Conservation (phyloP, 1,140 invertebrate genomes). For the Drosophila sp. region DNA sequence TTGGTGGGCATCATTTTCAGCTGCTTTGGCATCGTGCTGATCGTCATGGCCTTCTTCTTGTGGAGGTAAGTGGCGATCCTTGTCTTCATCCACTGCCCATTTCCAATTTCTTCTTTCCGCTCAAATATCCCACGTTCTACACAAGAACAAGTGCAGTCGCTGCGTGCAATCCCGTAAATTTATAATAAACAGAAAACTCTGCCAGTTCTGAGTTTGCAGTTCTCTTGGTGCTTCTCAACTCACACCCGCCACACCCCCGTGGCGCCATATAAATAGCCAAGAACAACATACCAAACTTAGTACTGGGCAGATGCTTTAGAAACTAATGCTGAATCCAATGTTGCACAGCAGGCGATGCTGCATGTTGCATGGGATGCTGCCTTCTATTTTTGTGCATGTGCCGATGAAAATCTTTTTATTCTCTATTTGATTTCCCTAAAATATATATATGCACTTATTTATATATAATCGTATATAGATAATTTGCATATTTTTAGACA, state of each 20-base stretch:
- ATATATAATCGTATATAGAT: constrained; percentile 20
- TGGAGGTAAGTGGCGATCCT: constrained; percentile 89
- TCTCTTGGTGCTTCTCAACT: constrained; percentile 24
- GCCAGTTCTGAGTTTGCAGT: constrained; percentile 48
- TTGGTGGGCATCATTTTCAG: constrained; percentile 91
- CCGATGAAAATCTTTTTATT: constrained; percentile 42
- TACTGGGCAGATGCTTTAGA: constrained; percentile 13
- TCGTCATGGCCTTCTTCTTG: constrained; percentile 89
- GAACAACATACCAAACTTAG: constrained; percentile 48
- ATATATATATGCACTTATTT: neutral
- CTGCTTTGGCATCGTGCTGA: constrained; percentile 89
- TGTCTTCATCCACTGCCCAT: neutral
- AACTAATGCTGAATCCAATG: constrained; percentile 29
- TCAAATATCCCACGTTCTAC: neutral
- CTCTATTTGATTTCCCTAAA: constrained; percentile 35
- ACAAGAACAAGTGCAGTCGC: constrained; percentile 41
- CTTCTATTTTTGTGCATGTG: constrained; percentile 50
- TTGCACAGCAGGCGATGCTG: constrained; percentile 37
- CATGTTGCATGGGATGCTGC: neutral
- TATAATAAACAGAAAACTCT: constrained; percentile 27
- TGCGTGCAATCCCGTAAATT: constrained; percentile 50
- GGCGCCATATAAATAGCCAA: constrained; percentile 55
- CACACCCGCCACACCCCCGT: constrained; percentile 5
- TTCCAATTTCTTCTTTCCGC: too few relatives aligned
- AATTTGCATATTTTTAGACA: neutral